A percentile compares a stretch with the other conserved stretches of the same genome.
Conservation (phyloP, 2,113 vertebrate species). For the Brevimyrus niger region DNA sequence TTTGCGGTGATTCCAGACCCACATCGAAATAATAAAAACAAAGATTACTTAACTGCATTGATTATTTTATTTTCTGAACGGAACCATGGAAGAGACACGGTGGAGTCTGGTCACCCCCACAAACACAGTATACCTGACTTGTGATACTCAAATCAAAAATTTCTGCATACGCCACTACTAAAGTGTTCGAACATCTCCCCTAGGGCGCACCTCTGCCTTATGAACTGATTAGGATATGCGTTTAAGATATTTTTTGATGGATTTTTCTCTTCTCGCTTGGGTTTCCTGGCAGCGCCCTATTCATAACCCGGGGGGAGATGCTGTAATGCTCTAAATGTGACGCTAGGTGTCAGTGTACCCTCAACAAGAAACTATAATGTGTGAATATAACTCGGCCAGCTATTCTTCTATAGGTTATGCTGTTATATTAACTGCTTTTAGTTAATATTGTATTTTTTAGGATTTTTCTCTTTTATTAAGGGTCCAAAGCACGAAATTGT, state of each 20-base stretch:
- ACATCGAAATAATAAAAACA: not conserved
- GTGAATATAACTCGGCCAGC: not conserved
- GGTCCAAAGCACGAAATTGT: no score
- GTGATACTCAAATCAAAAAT: not conserved
- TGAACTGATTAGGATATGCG: not conserved
- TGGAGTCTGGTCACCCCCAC: not conserved
- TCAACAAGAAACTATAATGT: not conserved
- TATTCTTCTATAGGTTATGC: not conserved
- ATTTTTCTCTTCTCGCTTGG: not conserved
- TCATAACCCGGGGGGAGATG: not conserved
- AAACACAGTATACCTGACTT: not conserved
- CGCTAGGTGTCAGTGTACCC: slow-evolving; percentile 1
- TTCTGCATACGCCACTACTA: not conserved
- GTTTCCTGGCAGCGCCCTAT: not conserved
- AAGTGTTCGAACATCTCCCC: not conserved
- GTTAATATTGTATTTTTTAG: not conserved
- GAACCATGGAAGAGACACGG: not conserved
- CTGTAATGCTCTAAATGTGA: not conserved
- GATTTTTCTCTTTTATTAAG: no score
- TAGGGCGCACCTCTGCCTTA: not conserved
- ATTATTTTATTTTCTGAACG: not conserved
- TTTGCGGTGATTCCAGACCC: not conserved
- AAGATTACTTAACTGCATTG: not conserved
- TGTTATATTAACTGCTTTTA: not conserved
- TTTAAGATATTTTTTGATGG: not conserved